Conservation (phyloP, 2,888 invertebrate genomes). For the Limnephilus rhombicus region DNA sequence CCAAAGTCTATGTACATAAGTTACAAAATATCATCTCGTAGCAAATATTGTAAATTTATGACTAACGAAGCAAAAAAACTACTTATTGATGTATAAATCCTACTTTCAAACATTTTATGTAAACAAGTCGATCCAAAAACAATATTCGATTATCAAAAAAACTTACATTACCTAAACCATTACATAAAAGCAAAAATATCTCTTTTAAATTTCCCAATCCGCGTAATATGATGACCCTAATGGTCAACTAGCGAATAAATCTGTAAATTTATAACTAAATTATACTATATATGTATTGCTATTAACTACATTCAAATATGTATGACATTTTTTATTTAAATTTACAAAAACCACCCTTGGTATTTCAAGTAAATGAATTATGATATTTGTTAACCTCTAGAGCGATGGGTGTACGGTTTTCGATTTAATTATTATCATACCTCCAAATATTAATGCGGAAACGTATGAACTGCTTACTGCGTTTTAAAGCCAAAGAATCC, state of each 20-base stretch:
- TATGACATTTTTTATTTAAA: conserved; percentile 24
- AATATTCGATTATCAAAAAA: conserved; percentile 38
- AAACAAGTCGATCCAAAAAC: conserved; percentile 29
- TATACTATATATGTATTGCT: conserved; percentile 9
- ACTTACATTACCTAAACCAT: conserved; percentile 36
- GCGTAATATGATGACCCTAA: conserved; percentile 38
- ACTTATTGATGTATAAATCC: conserved; percentile 47
- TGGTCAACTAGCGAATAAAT: conserved; percentile 15
- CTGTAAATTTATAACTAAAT: conserved; percentile 34
- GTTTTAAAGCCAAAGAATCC: too few species aligned
- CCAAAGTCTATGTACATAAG: conserved; percentile 38
- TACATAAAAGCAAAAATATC: conserved; percentile 28
- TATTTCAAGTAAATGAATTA: background rate
- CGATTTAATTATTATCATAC: too few species aligned
- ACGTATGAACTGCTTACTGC: too few species aligned
- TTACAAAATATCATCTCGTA: conserved; percentile 25
- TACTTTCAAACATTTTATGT: conserved; percentile 41
- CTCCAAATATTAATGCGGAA: too few species aligned
- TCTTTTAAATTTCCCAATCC: conserved; percentile 37
- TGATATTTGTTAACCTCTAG: background rate
- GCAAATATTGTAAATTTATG: conserved; percentile 36
- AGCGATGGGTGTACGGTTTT: too few species aligned
- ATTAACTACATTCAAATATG: conserved; percentile 36
- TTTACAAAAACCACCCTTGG: conserved; percentile 41
- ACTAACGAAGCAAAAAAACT: conserved; percentile 46